phyloP scores from a whole-genome alignment of 1,140 invertebrate genomes.

The Drosophila quadrilineata region DNA sequence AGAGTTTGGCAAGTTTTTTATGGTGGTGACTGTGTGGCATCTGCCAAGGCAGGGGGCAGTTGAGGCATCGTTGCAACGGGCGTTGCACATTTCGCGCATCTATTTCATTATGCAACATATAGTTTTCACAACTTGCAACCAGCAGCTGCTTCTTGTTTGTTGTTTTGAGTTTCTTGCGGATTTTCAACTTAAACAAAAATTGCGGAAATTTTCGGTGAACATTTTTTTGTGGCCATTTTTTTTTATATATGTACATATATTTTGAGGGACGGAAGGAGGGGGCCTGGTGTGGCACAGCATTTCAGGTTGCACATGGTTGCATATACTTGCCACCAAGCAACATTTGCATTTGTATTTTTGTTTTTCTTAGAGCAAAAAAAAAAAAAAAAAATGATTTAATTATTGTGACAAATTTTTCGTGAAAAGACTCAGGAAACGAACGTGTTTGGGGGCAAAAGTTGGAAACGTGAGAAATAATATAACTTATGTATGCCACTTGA shows the following conservation, averaged over 20 bases:
- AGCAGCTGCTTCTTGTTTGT: constrained; percentile 14
- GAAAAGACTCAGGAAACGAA: constrained; percentile 76
- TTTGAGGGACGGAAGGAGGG: too few relatives aligned
- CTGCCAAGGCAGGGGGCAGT: constrained; percentile 30
- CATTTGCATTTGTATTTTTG: constrained; percentile 64
- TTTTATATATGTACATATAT: background rate
- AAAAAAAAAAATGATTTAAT: constrained; percentile 53
- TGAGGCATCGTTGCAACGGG: constrained; percentile 10
- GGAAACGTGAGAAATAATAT: too few relatives aligned
- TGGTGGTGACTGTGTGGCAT: constrained; percentile 56
- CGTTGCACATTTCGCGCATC: constrained; percentile 76
- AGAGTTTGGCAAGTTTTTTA: constrained; percentile 57
- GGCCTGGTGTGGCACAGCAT: constrained; percentile 47
- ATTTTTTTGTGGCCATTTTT: constrained; percentile 11
- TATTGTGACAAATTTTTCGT: constrained; percentile 59
- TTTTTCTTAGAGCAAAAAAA: constrained; percentile 28
- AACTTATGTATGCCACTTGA: background rate
- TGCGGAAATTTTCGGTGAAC: constrained; percentile 57
- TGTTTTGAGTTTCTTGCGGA: constrained; percentile 32
- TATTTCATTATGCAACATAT: constrained; percentile 73
- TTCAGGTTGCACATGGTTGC: constrained; percentile 62
- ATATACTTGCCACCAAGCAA: constrained; percentile 50
- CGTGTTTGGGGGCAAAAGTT: constrained; percentile 27
- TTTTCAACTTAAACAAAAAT: constrained; percentile 60
- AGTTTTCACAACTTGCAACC: constrained; percentile 52